Percentiles rank a stretch among this genome's conserved stretches.
Conservation (phyloP, 2,113 vertebrate genomes). For the Cricetomys ansorgei region DNA sequence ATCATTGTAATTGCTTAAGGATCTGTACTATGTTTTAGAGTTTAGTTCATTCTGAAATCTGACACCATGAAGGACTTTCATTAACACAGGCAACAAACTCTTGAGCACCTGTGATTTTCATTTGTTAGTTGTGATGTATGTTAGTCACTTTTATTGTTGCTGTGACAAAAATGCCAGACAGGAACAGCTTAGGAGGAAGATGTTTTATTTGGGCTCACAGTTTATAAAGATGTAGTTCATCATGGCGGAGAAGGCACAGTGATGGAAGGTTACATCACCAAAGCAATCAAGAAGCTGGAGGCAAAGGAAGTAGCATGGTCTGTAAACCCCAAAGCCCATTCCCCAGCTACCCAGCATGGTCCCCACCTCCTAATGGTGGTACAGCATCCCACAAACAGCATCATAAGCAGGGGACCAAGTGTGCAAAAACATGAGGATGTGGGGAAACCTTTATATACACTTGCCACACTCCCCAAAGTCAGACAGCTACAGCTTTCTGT, state of each 20-base stretch:
- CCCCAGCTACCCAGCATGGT: not conserved
- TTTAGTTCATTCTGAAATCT: not conserved
- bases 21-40: not conserved
- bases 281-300: not conserved
- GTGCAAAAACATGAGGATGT: not conserved
- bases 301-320: not conserved
- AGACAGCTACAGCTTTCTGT: not conserved
- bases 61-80: not conserved
- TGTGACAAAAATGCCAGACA: not conserved
- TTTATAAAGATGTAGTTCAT: not conserved
- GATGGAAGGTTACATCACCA: not conserved
- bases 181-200: not conserved
- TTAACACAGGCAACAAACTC: not conserved
- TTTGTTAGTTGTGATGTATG: not conserved
- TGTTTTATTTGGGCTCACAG: not conserved
- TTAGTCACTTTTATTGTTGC: not conserved
- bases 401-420: not conserved
- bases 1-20: not conserved
- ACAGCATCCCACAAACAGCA: not conserved
- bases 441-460: not conserved
- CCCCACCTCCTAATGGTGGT: too few species aligned
- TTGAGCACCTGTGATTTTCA: not conserved
- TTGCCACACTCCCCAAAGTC: not conserved
- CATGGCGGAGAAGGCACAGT: not conserved
- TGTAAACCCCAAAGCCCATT: not conserved